phyloP scores from a whole-genome alignment of 2,888 invertebrate species.

The Chymomyza caudatula region DNA sequence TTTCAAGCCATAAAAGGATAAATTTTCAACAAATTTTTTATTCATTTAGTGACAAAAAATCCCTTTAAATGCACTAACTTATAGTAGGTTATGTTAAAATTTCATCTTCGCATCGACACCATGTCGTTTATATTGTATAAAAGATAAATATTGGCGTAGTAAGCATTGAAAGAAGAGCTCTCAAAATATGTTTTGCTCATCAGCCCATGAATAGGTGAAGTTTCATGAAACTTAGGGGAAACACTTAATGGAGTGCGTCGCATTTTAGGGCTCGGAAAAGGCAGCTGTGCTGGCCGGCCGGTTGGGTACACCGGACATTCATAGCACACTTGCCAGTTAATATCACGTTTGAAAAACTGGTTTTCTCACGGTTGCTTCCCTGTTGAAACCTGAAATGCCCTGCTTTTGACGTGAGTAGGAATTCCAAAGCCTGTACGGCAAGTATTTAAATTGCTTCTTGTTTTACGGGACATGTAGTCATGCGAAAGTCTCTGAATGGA shows the following conservation, averaged over 20 bases:
- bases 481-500: background rate
- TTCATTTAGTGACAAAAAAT: too few relatives aligned
- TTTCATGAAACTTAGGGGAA: background rate
- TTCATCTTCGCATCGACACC: too few relatives aligned
- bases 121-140: background rate
- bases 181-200: background rate
- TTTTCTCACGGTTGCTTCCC: slow-evolving; percentile 62
- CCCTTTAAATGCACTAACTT: too few relatives aligned
- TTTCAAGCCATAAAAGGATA: too few relatives aligned
- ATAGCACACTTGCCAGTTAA: slow-evolving; percentile 14
- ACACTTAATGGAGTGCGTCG: background rate
- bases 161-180: background rate
- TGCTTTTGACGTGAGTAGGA: too few relatives aligned
- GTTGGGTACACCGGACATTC: slow-evolving; percentile 46
- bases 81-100: too few relatives aligned
- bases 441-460: slow-evolving; percentile 49
- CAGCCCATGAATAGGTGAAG: background rate
- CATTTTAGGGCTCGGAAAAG: background rate
- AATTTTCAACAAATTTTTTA: too few relatives aligned
- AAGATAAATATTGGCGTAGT: background rate
- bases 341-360: slow-evolving; percentile 45
- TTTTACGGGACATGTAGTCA: slow-evolving; percentile 17
- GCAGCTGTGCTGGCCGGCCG: slow-evolving; percentile 8
- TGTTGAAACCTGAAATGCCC: too few relatives aligned
- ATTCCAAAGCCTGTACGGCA: slow-evolving; percentile 7